Evolutionary conservation across 2,113 vertebrate species (phyloP), one percentile per base, ranked within the genome.

Genomic region (Pedetes capensis): DNA sequence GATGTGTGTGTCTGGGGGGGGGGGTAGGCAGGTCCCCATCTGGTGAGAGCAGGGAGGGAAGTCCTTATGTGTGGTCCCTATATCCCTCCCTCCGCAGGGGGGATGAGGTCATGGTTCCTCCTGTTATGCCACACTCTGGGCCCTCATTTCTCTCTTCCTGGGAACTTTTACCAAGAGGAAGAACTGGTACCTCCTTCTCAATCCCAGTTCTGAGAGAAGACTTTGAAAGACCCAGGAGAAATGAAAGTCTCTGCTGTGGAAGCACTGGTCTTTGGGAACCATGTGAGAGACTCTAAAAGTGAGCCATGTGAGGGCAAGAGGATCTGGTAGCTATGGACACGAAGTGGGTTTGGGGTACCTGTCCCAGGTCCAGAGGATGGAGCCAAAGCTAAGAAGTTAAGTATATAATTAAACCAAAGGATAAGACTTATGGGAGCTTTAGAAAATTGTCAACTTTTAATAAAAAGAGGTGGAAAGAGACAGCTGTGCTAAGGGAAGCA

Each of bases 131-230:
- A 90, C 87, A 59, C 55, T n/a, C 72, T 13, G 7, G 4, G 27
- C 74, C 76, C 64, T 57, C 68, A 79, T 87, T 94, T 93, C 86
- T 64, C 80, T 72, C 57, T 91, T 93, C 74, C 82, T 74, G 53
- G 87, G 79, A 81, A 89, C 64, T 47, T 82, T 23, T 66, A 75
- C 79, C 42, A 55, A 83, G n/a, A 59, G 66, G 91, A 92, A 93
- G 74, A 93, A 75, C 68, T 4, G n/a, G 10, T 39, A 44, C 39
- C 22, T 63, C 86, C 37, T 90, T 37, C 20, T 76, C 17, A 8
- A 32, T 63, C 47, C 92, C 37, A 79, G 12, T 90, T 87, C 94
- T 80, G 37, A 66, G 71, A 89, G 85, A 84, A 94, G 64, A 81
- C 17, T 1, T 27, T 0, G 14, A 17, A 27, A 6, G 17, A 53